Evolutionary conservation across 2,888 invertebrate genomes (phyloP).

Genomic region (Lasioglossum marginatum): DNA sequence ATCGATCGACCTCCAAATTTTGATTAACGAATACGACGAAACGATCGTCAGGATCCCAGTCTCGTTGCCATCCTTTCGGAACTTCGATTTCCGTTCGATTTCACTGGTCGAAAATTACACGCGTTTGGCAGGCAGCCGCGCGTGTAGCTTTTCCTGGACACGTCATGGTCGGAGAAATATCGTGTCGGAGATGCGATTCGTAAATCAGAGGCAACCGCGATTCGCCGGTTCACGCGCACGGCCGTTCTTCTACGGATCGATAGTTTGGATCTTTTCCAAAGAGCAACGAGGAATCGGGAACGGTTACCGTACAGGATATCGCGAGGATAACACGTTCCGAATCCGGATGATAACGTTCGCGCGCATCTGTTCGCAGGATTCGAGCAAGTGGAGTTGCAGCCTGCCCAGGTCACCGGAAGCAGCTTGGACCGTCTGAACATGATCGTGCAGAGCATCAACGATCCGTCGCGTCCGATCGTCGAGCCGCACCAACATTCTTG

Average conservation of each 20-base stretch:
- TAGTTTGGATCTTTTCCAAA: slow-evolving; percentile 14
- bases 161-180: slow-evolving; percentile 14
- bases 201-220: slow-evolving; percentile 16
- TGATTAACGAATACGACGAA: background rate
- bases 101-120: slow-evolving; percentile 40
- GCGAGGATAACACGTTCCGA: background rate
- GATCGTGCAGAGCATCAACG: slow-evolving; percentile 89
- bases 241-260: slow-evolving; percentile 2
- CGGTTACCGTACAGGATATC: background rate
- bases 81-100: slow-evolving; percentile 42
- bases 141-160: slow-evolving; percentile 14
- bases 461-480: slow-evolving; percentile 77
- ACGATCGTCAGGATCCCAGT: background rate
- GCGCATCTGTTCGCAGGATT: slow-evolving; percentile 72
- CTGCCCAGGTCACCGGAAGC: slow-evolving; percentile 84
- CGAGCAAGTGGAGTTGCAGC: slow-evolving; percentile 74
- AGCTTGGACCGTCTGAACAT: slow-evolving; percentile 89
- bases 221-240: background rate
- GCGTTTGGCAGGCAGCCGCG: slow-evolving; percentile 51
- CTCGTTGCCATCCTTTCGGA: background rate
- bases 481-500: slow-evolving; percentile 75
- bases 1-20: background rate
- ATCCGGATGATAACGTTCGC: background rate
- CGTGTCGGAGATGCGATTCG: slow-evolving; percentile 18
- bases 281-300: background rate